phyloP scores from a whole-genome alignment of 2,797 vertebrate species.

The Macropodus opercularis region DNA sequence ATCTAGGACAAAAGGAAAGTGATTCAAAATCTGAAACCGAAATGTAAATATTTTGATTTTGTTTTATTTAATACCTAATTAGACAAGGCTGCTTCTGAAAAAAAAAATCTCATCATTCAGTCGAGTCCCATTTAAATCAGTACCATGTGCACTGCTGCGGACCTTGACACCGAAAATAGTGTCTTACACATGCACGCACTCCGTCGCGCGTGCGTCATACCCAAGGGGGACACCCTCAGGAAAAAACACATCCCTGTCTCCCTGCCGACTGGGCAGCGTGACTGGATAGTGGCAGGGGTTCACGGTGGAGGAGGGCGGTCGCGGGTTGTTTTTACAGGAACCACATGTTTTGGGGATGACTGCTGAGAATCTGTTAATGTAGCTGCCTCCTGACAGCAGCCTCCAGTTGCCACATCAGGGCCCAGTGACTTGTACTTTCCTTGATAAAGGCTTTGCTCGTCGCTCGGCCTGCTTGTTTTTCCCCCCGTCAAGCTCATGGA shows the following conservation, averaged over 20 bases:
- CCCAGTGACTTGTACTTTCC: slow-evolving; percentile 71
- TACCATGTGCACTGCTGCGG: slow-evolving; percentile 52
- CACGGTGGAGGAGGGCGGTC: slow-evolving; percentile 22
- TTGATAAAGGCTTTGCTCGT: slow-evolving; percentile 58
- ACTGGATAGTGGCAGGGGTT: slow-evolving; percentile 61
- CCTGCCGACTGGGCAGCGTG: slow-evolving; percentile 53
- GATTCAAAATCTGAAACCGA: slow-evolving; percentile 38
- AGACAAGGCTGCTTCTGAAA: slow-evolving; percentile 40
- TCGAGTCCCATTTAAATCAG: slow-evolving; percentile 57
- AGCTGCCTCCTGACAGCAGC: slow-evolving; percentile 66
- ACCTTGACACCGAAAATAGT: slow-evolving; percentile 57
- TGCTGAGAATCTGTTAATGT: slow-evolving; percentile 74
- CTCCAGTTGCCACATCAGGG: slow-evolving; percentile 67
- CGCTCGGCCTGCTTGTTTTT: slow-evolving; percentile 67
- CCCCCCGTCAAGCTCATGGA: slow-evolving; percentile 61
- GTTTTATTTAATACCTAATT: slow-evolving; percentile 44
- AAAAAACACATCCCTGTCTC: slow-evolving; percentile 75
- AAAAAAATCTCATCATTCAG: slow-evolving; percentile 24
- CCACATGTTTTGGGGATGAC: slow-evolving; percentile 76
- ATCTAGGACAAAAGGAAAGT: slow-evolving; percentile 49
- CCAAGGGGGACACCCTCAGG: slow-evolving; percentile 72
- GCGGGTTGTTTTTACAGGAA: slow-evolving; percentile 77
- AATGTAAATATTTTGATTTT: slow-evolving; percentile 57
- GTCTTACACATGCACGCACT: slow-evolving; percentile 46
- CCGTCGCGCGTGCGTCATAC: slow-evolving; percentile 62